Evolutionary conservation across 2,888 invertebrate species (phyloP).

Genomic region (Drosophila incognita): DNA sequence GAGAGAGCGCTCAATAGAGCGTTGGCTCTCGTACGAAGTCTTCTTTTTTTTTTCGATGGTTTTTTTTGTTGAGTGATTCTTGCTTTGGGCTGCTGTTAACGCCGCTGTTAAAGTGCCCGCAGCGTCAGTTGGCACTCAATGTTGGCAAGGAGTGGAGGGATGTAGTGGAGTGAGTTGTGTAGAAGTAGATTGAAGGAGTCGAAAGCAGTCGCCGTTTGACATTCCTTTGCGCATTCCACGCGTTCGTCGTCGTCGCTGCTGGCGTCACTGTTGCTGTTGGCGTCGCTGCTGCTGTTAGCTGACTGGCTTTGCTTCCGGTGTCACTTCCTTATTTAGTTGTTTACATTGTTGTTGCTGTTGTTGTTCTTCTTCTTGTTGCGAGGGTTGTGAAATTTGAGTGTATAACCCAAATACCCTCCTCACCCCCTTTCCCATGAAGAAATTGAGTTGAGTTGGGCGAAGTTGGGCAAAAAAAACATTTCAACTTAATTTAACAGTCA

Average conservation of each 20-base stretch:
- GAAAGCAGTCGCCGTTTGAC: conserved; percentile 33
- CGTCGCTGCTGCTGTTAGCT: conserved; percentile 19
- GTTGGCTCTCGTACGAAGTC: conserved; percentile 1
- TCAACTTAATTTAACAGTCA: conserved; percentile 77
- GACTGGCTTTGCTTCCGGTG: conserved; percentile 66
- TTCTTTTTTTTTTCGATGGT: background rate
- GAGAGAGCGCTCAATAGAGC: conserved; percentile 41
- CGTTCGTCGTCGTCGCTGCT: conserved; percentile 33
- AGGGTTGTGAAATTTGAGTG: conserved; percentile 57
- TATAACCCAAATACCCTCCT: conserved; percentile 19
- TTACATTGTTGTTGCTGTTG: conserved; percentile 60
- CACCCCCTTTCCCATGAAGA: background rate
- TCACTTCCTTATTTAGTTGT: conserved; percentile 81
- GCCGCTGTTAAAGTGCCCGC: conserved; percentile 36
- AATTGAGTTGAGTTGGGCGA: background rate
- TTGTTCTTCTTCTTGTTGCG: conserved; percentile 22
- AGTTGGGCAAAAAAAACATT: conserved; percentile 24
- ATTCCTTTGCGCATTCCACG: conserved; percentile 74
- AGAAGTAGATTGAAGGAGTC: background rate
- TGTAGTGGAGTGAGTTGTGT: background rate
- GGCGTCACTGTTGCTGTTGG: conserved; percentile 29
- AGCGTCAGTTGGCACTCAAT: conserved; percentile 50
- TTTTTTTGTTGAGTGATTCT: conserved; percentile 51
- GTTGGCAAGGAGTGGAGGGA: background rate
- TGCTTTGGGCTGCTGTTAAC: conserved; percentile 56